These are phyloP conservation scores for Scaptomyza polygonia DNA, from an alignment of 2,888 invertebrate species.

Conservation along the genomic window DNA sequence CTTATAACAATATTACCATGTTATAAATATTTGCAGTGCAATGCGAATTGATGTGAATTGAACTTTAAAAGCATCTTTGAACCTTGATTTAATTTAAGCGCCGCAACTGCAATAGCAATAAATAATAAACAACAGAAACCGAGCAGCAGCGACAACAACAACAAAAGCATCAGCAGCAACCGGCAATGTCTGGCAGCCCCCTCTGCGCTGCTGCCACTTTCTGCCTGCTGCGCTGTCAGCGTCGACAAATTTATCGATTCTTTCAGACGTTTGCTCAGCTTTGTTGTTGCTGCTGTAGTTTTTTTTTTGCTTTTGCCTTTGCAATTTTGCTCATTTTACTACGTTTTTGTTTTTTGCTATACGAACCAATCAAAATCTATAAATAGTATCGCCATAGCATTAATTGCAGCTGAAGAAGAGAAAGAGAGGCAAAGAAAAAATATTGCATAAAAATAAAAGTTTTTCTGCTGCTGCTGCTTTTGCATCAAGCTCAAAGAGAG, in stretches of 20 bases:
- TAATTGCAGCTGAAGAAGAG: slow-evolving; percentile 20
- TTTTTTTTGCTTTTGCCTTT: slow-evolving; percentile 20
- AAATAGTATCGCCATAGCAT: slow-evolving; percentile 37
- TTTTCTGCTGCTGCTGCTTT: slow-evolving; percentile 27
- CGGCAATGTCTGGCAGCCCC: slow-evolving; percentile 54
- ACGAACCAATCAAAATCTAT: slow-evolving; percentile 41
- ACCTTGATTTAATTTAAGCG: slow-evolving; percentile 52
- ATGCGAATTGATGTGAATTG: slow-evolving; percentile 61
- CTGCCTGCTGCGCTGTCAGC: slow-evolving; percentile 43
- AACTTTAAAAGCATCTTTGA: slow-evolving; percentile 56
- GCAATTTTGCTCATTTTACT: slow-evolving; percentile 36
- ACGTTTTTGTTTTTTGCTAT: slow-evolving; percentile 30
- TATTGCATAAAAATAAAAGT: slow-evolving; percentile 41
- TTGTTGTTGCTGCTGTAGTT: slow-evolving; percentile 29
- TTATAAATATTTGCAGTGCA: slow-evolving; percentile 19
- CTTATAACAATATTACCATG: slow-evolving; percentile 13
- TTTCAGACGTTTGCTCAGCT: slow-evolving; percentile 44
- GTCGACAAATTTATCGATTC: slow-evolving; percentile 73
- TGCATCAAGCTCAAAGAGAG: slow-evolving; percentile 36
- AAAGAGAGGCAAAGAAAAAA: slow-evolving; percentile 18
- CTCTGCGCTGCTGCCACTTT: not conserved
- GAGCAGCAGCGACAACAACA: slow-evolving; percentile 18
- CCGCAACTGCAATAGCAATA: slow-evolving; percentile 19
- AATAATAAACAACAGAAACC: slow-evolving; percentile 24
- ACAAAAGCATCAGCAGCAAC: slow-evolving; percentile 18